Percentiles rank a stretch among this genome's conserved stretches.
These are phyloP conservation scores for Emys orbicularis DNA, from an alignment of 2,797 vertebrate species.

Conservation along the genomic window DNA sequence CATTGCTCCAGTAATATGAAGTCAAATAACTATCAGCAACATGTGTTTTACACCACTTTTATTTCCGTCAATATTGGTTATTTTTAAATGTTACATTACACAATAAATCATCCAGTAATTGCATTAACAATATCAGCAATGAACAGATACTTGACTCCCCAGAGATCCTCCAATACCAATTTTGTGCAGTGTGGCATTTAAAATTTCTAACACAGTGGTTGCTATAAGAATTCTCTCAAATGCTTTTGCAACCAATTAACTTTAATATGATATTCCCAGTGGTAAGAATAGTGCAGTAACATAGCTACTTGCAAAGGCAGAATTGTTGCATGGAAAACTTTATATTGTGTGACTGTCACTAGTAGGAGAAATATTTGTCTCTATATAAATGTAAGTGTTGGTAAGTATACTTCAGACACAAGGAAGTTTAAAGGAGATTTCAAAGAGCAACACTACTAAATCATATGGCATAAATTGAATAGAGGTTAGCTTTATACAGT, in stretches of 20 bases:
- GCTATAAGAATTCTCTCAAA: background rate
- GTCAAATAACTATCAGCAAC: background rate
- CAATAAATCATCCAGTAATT: background rate
- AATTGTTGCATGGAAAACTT: background rate
- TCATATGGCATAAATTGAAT: background rate
- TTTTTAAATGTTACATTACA: background rate
- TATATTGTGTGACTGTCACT: background rate
- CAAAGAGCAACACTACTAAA: background rate
- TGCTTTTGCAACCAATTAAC: background rate
- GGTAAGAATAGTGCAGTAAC: background rate
- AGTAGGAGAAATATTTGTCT: background rate
- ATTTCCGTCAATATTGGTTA: background rate
- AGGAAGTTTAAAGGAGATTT: background rate
- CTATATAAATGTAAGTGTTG: background rate
- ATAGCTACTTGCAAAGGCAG: background rate
- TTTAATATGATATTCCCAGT: rapidly evolving
- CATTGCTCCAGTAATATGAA: background rate
- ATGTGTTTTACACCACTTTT: background rate
- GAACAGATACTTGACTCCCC: background rate
- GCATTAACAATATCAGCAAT: background rate
- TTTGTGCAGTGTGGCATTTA: background rate
- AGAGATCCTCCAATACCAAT: background rate
- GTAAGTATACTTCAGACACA: background rate
- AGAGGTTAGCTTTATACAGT: too few relatives aligned
- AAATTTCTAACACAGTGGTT: background rate